Conservation (phyloP, 2,797 vertebrate genomes). For the Acanthopagrus latus region DNA sequence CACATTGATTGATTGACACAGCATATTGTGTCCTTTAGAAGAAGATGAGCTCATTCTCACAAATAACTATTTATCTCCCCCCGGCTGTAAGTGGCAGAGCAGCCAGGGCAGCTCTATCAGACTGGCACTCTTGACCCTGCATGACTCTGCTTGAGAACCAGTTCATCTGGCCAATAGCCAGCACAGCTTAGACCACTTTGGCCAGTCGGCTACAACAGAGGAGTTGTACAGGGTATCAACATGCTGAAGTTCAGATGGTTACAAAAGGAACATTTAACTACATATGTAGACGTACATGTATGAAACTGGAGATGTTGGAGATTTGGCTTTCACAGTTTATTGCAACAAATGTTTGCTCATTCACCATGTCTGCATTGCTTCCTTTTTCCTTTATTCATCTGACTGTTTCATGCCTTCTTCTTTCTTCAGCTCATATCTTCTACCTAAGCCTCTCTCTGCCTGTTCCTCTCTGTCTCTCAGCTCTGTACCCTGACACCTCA, state of each 20-base stretch:
- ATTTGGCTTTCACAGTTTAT: neutral
- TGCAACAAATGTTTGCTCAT: neutral
- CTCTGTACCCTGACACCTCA: constrained; percentile 57
- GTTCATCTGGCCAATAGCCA: constrained; percentile 51
- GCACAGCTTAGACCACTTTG: constrained; percentile 58
- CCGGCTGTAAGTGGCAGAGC: constrained; percentile 56
- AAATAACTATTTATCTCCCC: constrained; percentile 73
- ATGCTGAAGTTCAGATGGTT: neutral
- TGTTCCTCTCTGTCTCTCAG: constrained; percentile 17
- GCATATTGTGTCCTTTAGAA: constrained; percentile 9
- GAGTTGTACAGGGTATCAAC: constrained; percentile 11
- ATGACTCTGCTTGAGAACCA: constrained; percentile 55
- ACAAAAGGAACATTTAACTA: neutral
- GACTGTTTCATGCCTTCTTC: neutral
- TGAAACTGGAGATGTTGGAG: neutral
- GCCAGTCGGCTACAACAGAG: constrained; percentile 32
- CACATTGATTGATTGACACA: too few species aligned
- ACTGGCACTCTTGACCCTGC: constrained; percentile 71
- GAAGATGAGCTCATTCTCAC: constrained; percentile 54
- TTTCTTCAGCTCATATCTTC: neutral
- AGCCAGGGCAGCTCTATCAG: constrained; percentile 67
- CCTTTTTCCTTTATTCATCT: neutral
- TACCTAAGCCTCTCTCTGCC: neutral
- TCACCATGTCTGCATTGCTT: neutral
- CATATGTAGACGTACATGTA: neutral